phyloP scores from a whole-genome alignment of 2,888 invertebrate genomes.

The Acanthacorydalis orientalis region DNA sequence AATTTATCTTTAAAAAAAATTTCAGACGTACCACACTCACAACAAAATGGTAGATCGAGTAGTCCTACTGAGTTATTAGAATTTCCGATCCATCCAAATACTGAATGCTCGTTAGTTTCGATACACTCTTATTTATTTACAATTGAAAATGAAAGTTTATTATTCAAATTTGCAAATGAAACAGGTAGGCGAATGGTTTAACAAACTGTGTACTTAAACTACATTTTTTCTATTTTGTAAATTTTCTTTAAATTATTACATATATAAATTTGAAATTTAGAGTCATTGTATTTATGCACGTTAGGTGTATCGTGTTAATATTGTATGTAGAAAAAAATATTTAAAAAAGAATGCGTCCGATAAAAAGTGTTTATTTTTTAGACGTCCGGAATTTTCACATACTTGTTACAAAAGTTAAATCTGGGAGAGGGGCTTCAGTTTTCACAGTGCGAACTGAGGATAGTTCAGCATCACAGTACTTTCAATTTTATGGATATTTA shows the following conservation, averaged over 20 bases:
- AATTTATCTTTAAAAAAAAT: too few species aligned
- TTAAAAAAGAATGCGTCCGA: neutral
- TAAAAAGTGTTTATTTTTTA: constrained; percentile 16
- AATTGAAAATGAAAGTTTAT: constrained; percentile 52
- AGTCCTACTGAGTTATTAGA: constrained; percentile 34
- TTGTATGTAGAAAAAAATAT: neutral
- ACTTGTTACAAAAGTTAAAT: constrained; percentile 54
- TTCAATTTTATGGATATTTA: constrained; percentile 97
- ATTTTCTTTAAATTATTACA: neutral
- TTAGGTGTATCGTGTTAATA: too few species aligned
- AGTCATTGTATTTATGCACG: neutral
- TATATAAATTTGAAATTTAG: neutral
- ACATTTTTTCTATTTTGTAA: too few species aligned
- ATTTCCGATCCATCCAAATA: constrained; percentile 49
- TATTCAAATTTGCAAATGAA: constrained; percentile 50
- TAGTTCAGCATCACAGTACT: constrained; percentile 96
- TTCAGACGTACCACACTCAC: neutral
- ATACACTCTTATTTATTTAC: constrained; percentile 53
- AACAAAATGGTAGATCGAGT: neutral
- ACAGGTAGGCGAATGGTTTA: constrained; percentile 17
- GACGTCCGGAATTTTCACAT: constrained; percentile 58
- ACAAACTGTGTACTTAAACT: too few species aligned
- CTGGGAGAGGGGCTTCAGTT: constrained; percentile 59
- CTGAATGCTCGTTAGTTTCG: constrained; percentile 56
- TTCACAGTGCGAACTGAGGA: constrained; percentile 95